A percentile compares a stretch with the other conserved stretches of the same genome.
Evolutionary conservation across 1,140 invertebrate species (phyloP).

Genomic region (Caenorhabditis latens): DNA sequence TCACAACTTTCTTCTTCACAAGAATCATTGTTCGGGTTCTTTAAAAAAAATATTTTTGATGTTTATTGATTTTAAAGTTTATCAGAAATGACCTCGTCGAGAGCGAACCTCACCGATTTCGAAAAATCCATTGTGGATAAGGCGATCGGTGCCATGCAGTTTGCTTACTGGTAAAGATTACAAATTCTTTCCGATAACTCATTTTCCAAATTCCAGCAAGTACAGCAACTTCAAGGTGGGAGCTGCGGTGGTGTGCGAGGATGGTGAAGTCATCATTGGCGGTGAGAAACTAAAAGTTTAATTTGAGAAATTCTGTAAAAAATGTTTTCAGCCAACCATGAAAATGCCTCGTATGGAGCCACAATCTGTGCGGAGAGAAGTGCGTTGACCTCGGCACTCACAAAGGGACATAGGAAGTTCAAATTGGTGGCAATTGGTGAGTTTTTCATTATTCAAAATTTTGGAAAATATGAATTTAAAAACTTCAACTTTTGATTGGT

Average conservation of each 20-base stretch:
- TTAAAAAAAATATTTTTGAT: background rate
- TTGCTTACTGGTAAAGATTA: constrained; percentile 82
- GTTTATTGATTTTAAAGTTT: background rate
- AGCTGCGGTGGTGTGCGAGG: constrained; percentile 84
- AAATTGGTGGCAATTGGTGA: constrained; percentile 79
- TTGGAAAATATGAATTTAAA: too few species aligned
- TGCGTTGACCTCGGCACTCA: constrained; percentile 88
- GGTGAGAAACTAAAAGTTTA: constrained; percentile 67
- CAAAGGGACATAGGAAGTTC: constrained; percentile 86
- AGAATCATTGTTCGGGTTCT: background rate
- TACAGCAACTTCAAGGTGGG: constrained; percentile 95
- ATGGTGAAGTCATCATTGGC: constrained; percentile 80
- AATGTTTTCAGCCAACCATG: constrained; percentile 84
- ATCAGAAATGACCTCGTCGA: constrained; percentile 19
- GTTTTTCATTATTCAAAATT: too few species aligned
- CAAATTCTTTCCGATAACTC: background rate
- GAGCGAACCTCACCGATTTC: constrained; percentile 17
- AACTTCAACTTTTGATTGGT: too few species aligned
- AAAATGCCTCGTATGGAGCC: constrained; percentile 87
- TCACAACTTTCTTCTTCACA: constrained; percentile 12
- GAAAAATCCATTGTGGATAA: constrained; percentile 81
- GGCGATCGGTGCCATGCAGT: constrained; percentile 82
- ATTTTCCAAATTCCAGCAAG: constrained; percentile 79
- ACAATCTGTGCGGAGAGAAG: constrained; percentile 91
- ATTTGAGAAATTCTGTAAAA: background rate